Evolutionary conservation across 2,888 invertebrate species (phyloP), one percentile per base, ranked within the genome.

Genomic region (Megastigmus dorsalis): DNA sequence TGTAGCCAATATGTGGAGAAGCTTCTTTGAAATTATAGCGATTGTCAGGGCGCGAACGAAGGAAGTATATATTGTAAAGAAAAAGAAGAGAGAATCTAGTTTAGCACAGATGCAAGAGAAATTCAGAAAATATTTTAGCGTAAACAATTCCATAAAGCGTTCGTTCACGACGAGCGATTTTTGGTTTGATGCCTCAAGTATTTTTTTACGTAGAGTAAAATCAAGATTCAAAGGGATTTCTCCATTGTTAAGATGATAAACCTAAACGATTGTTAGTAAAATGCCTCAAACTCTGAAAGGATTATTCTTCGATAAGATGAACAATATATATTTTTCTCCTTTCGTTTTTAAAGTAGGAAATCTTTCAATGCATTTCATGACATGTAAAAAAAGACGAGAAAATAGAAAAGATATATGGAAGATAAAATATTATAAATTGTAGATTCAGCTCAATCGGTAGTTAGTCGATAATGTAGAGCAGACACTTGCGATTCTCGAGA

Each of bases 191-290:
- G 50, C 33, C 48, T 55, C 20, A 43, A 67, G 13, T 65, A 50
- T 74, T 69, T 69, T 67, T 69, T 63, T 52, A 52, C 43, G 1
- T 28, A 55, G 23, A 68, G 3, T 36, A 18, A 23, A 55, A 48
- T n/a, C n/a, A n/a, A 48, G 9, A 1, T 62, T 69, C 18, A 23
- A 69, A 69, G 69, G 65, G 52, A 43, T 57, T 69, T 63, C 38
- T 74, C 36, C 15, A 60, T 13, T 30, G 20, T 0, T 38, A 43
- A 66, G 18, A 38, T 33, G 4, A 33, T 9, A 36, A 36, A n/a
- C n/a, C n/a, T n/a, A 54, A 20, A 45, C 9, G 15, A 63, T 18
- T 45, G 18, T 30, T 60, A 43, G 20, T 45, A 63, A 63, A 71
- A 23, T 18, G 41, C 23, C 43, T 30, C 18, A 33, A 20, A 38